These are phyloP conservation scores for Palythoa grandis DNA, from an alignment of 92 coral and sea anemone species.

Conservation along the genomic window DNA sequence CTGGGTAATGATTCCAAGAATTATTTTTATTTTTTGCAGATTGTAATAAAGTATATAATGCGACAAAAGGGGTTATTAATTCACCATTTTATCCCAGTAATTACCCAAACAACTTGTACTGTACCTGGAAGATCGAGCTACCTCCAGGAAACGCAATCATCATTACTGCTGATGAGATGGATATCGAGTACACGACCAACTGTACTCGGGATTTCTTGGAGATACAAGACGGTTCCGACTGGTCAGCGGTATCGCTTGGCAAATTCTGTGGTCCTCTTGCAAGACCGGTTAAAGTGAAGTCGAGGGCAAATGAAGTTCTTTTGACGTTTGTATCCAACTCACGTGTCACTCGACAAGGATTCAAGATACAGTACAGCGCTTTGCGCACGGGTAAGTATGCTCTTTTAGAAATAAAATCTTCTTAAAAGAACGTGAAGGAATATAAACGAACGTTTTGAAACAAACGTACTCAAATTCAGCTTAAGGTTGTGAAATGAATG, in stretches of 20 bases:
- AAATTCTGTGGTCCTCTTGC: slow-evolving; percentile 55
- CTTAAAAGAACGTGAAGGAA: no score
- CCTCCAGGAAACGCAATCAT: slow-evolving; percentile 52
- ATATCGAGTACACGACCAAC: slow-evolving; percentile 55
- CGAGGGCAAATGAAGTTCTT: slow-evolving; percentile 57
- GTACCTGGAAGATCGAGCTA: slow-evolving; percentile 65
- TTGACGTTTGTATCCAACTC: slow-evolving; percentile 58
- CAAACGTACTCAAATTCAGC: no score
- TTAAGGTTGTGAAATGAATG: no score
- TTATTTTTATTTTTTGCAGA: slow-evolving; percentile 24
- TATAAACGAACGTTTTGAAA: no score
- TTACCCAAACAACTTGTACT: slow-evolving; percentile 63
- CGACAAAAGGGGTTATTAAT: slow-evolving; percentile 48
- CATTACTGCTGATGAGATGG: slow-evolving; percentile 45
- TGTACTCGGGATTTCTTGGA: slow-evolving; percentile 63
- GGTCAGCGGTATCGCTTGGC: slow-evolving; percentile 61
- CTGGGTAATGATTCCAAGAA: neutral
- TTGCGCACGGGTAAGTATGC: slow-evolving; percentile 44
- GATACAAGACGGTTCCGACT: slow-evolving; percentile 56
- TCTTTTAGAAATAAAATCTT: no score
- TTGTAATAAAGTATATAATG: slow-evolving; percentile 44
- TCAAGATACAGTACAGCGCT: slow-evolving; percentile 53
- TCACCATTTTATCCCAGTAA: slow-evolving; percentile 67
- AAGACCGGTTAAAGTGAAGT: slow-evolving; percentile 45
- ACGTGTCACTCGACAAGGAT: slow-evolving; percentile 46